These are phyloP conservation scores for Elgaria multicarinata DNA, from an alignment of 2,113 vertebrate species.

Conservation along the genomic window DNA sequence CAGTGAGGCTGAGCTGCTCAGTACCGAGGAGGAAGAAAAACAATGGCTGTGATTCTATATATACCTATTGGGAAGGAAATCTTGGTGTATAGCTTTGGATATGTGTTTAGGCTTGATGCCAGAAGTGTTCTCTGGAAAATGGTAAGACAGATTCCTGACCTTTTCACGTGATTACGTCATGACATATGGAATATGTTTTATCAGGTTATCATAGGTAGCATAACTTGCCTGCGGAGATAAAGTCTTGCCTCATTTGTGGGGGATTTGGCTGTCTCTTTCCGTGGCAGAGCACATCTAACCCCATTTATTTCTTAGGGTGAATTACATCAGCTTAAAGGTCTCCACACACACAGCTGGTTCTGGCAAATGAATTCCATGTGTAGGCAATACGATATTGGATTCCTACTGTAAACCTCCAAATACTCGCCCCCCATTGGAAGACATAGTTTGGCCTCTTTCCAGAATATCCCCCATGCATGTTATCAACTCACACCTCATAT, in stretches of 20 bases:
- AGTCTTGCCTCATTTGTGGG: conserved; percentile 36
- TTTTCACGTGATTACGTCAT: conserved; percentile 33
- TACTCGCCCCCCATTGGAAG: conserved; percentile 13
- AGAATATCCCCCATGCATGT: background rate
- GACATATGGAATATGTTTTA: conserved; percentile 42
- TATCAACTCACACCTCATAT: conserved; percentile 36
- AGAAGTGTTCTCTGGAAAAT: background rate
- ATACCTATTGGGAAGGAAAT: background rate
- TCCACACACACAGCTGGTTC: background rate
- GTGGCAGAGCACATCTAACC: conserved; percentile 31
- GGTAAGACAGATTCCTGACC: conserved; percentile 39
- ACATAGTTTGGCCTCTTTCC: conserved; percentile 43
- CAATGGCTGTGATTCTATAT: background rate
- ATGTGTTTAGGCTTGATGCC: background rate
- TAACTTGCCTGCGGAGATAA: conserved; percentile 50
- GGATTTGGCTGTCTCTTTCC: conserved; percentile 40
- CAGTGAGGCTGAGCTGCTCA: background rate
- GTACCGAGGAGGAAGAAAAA: background rate
- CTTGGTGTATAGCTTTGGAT: background rate
- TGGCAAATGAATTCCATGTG: conserved; percentile 18
- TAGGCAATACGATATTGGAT: conserved; percentile 17
- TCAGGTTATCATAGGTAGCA: conserved; percentile 40
- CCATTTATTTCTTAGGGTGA: conserved; percentile 34
- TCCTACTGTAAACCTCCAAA: conserved; percentile 41
- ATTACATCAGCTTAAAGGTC: background rate